Percentiles rank a stretch among this genome's conserved stretches.
These are phyloP conservation scores for Scarus forsteni DNA, from an alignment of 2,797 vertebrate genomes.

Conservation along the genomic window DNA sequence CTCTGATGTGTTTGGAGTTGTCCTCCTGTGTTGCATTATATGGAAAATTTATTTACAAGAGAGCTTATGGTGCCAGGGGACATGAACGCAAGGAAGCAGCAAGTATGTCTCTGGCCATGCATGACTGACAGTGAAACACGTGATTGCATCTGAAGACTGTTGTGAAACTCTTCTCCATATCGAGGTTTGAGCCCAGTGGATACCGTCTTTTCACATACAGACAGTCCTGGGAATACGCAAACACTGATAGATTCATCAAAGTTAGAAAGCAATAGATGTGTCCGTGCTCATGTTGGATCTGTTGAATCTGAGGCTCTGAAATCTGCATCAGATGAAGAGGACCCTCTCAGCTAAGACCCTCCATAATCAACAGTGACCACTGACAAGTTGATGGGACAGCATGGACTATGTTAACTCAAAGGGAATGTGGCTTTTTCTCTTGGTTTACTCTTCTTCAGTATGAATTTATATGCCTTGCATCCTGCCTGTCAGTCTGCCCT, in stretches of 20 bases:
- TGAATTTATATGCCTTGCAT: conserved; percentile 61
- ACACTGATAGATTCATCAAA: conserved; percentile 14
- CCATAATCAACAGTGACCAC: conserved; percentile 50
- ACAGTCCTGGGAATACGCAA: conserved; percentile 8
- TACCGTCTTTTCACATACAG: conserved; percentile 7
- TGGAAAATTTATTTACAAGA: no score
- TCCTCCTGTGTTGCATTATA: no score
- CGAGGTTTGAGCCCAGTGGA: conserved; percentile 36
- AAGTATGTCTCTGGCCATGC: no score
- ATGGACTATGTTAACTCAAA: conserved; percentile 20
- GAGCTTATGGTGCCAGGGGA: no score
- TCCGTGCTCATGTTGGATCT: conserved; percentile 35
- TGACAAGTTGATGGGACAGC: conserved; percentile 11
- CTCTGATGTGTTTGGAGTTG: no score
- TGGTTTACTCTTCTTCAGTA: conserved; percentile 38
- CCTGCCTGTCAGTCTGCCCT: conserved; percentile 42
- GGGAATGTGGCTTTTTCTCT: conserved; percentile 56
- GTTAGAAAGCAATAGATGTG: conserved; percentile 66
- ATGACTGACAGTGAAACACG: conserved; percentile 33
- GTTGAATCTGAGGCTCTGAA: conserved; percentile 47
- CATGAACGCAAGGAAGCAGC: no score
- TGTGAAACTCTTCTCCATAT: conserved; percentile 11
- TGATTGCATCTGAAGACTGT: conserved; percentile 29
- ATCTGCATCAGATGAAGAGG: conserved; percentile 82
- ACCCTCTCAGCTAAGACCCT: conserved; percentile 43